Conservation (phyloP, 2,113 vertebrate species). For the Tursiops truncatus region DNA sequence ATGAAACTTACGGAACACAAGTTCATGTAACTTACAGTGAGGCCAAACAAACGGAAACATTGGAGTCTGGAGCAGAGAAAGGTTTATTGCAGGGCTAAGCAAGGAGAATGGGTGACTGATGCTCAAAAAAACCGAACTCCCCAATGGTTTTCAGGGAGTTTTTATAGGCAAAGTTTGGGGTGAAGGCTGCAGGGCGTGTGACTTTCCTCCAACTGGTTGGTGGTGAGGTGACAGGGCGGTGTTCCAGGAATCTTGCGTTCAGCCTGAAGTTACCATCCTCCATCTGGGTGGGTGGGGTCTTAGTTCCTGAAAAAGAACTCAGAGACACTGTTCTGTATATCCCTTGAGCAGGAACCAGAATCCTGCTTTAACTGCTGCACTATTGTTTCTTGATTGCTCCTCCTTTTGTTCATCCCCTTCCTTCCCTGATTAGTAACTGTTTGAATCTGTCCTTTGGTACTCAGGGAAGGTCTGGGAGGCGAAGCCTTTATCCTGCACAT, state of each 20-base stretch:
- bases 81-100: background rate
- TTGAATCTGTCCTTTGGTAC: background rate
- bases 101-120: background rate
- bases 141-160: no score
- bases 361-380: background rate
- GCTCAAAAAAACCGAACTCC: rapidly evolving
- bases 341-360: background rate
- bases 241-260: background rate
- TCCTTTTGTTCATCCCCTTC: background rate
- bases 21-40: background rate
- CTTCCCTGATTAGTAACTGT: background rate
- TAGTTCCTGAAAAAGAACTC: background rate
- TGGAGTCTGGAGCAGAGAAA: background rate
- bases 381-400: background rate
- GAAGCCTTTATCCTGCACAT: background rate
- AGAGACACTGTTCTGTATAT: background rate
- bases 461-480: background rate
- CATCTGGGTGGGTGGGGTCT: background rate
- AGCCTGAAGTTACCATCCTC: background rate
- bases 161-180: background rate
- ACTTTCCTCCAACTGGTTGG: background rate
- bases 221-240: background rate
- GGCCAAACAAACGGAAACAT: background rate
- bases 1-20: background rate
- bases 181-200: no score